These are phyloP conservation scores for Lasiurus cinereus DNA, from an alignment of 2,113 vertebrate species.

Conservation along the genomic window DNA sequence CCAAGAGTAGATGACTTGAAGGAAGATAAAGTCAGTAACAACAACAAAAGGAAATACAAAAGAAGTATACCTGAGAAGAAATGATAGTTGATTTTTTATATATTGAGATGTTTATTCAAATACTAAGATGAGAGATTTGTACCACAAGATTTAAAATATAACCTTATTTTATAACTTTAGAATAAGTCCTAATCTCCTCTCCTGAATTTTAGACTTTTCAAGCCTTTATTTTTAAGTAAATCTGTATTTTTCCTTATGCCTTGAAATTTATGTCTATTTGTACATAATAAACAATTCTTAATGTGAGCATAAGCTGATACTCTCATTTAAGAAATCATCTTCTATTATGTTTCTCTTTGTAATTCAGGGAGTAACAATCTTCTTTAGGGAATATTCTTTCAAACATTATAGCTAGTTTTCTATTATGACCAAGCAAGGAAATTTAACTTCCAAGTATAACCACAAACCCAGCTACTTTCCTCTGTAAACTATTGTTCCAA, in stretches of 20 bases:
- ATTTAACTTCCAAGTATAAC: slow-evolving; percentile 84
- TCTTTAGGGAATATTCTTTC: slow-evolving; percentile 76
- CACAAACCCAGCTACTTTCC: slow-evolving; percentile 84
- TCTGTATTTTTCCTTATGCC: slow-evolving; percentile 39
- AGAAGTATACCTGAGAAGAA: slow-evolving; percentile 27
- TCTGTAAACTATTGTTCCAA: slow-evolving; percentile 85
- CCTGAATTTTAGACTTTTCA: slow-evolving; percentile 36
- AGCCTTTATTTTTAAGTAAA: slow-evolving; percentile 63
- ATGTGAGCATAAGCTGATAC: slow-evolving; percentile 30
- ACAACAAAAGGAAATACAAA: background rate
- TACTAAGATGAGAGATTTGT: slow-evolving; percentile 2
- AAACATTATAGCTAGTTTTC: slow-evolving; percentile 80
- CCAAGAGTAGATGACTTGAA: slow-evolving; percentile 14
- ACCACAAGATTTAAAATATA: slow-evolving; percentile 22
- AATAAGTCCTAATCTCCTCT: slow-evolving; percentile 10
- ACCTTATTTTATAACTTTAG: slow-evolving; percentile 39
- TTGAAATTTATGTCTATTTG: slow-evolving; percentile 55
- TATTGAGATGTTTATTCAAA: slow-evolving; percentile 42
- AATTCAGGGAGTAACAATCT: slow-evolving; percentile 73
- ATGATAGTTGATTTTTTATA: slow-evolving; percentile 37
- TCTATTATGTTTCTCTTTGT: slow-evolving; percentile 67
- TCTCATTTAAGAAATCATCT: slow-evolving; percentile 66
- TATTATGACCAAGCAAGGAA: slow-evolving; percentile 82
- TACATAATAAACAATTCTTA: slow-evolving; percentile 26
- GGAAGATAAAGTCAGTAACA: background rate